Evolutionary conservation across 2,797 vertebrate species (phyloP).

Genomic region (Carcharodon carcharias): DNA sequence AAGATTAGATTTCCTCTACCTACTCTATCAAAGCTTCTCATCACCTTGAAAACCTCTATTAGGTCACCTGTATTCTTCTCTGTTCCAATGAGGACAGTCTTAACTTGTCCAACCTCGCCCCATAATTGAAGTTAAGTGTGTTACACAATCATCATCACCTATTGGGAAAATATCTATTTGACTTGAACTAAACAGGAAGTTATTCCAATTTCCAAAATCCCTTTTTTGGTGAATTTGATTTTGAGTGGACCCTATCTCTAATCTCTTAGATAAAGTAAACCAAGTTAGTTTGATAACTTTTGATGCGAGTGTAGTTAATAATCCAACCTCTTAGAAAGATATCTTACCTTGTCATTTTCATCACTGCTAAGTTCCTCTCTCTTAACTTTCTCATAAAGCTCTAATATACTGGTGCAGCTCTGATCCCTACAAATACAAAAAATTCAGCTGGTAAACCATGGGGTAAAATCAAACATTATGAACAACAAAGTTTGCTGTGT

Average conservation of each 20-base stretch:
- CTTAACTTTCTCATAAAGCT: conserved; percentile 79
- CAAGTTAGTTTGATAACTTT: not conserved
- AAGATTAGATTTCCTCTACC: not conserved
- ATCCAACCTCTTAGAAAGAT: not conserved
- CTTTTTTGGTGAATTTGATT: not conserved
- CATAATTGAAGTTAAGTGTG: not conserved
- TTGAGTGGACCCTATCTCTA: not conserved
- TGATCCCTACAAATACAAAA: conserved; percentile 72
- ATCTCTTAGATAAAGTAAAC: not conserved
- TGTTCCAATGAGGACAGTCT: not conserved
- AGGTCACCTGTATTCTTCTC: not conserved
- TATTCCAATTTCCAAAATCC: not conserved
- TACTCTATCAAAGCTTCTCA: not conserved
- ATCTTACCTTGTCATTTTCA: conserved; percentile 61
- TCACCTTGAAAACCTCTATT: not conserved
- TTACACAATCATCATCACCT: not conserved
- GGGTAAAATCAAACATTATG: not conserved
- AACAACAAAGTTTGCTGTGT: not conserved
- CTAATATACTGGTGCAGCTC: conserved; percentile 82
- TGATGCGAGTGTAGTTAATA: not conserved
- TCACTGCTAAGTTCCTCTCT: conserved; percentile 76
- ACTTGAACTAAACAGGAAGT: not conserved
- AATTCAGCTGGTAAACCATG: conserved; percentile 33
- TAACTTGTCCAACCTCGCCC: not conserved
- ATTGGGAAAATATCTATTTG: not conserved